Base-by-base conservation (phyloP, 2,888 invertebrate species). In the Mesochorus sp. region DNA sequence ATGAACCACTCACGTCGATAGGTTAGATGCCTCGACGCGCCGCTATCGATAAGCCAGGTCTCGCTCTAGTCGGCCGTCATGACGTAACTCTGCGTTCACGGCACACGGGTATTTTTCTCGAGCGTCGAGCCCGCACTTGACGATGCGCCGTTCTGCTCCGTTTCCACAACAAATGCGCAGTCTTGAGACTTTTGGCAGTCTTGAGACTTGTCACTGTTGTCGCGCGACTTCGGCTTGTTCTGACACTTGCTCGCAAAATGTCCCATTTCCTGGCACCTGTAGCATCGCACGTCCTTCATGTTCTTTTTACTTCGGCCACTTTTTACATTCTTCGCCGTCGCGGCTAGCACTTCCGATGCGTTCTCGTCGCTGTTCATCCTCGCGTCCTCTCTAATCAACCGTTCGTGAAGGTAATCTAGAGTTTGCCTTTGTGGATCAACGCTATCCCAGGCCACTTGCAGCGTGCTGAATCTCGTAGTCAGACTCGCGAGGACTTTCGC, bases 201-300 rank as follows among this genome's bases (percentile, higher is more conserved):
- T n/a, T n/a, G n/a, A n/a, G n/a, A n/a, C n/a, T n/a, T n/a, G 1
- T 55, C 39, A n/a, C 47, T 67, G 14, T n/a, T 21, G 34, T 57
- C 57, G 44, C 57, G 55, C 44, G 31, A 34, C n/a, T n/a, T n/a
- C 47, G 34, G 34, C 59, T 70, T 70, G 26, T 49, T 59, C 8
- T 70, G 61, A 49, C 70, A 70, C 17, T 70, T 59, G 8, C 70
- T 28, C 59, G 70, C 59, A 59, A 47, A 70, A 49, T 70, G 57
- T 19, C 61, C 70, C 4, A 59, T 70, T 59, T 70, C 59, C 14
- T n/a, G 8, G 39, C 70, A 70, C 8, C 12, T 10, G 39, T 61
- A 59, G 24, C 70, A 70, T 39, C 47, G 34, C 26, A 59, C 49
- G 14, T 37, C 49, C 34, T 57, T 59, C 59, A 59, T 70, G 21